Evolutionary conservation across 2,113 vertebrate genomes (phyloP).

Genomic region (Scolopax mira): DNA sequence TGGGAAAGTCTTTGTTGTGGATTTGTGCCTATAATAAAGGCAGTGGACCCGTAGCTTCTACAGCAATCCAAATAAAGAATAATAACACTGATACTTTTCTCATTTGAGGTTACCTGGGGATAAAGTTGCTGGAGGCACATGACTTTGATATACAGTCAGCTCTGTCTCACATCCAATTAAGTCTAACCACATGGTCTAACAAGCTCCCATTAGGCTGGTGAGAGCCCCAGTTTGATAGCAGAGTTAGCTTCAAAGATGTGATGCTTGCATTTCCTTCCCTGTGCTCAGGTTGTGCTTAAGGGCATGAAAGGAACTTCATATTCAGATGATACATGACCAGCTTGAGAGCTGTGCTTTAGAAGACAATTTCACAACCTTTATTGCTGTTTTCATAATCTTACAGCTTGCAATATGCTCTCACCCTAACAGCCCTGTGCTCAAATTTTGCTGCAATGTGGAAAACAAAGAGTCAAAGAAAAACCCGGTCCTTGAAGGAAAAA

Average conservation of each 20-base stretch:
- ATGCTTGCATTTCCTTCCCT: conserved; percentile 45
- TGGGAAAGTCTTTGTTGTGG: conserved; percentile 70
- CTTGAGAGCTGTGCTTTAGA: conserved; percentile 16
- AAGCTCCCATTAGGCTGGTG: conserved; percentile 51
- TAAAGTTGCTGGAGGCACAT: conserved; percentile 54
- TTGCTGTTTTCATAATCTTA: conserved; percentile 48
- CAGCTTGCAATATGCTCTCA: conserved; percentile 11
- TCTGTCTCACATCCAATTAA: conserved; percentile 59
- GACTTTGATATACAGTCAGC: conserved; percentile 61
- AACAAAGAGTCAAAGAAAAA: conserved; percentile 30
- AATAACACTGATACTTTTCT: conserved; percentile 58
- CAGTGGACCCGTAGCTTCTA: conserved; percentile 39
- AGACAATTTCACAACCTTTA: conserved; percentile 56
- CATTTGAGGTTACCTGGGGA: conserved; percentile 66
- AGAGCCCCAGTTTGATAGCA: conserved; percentile 38
- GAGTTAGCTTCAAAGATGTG: conserved; percentile 40
- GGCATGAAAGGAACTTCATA: conserved; percentile 38
- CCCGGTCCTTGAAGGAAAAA: conserved; percentile 22
- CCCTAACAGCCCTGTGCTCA: conserved; percentile 16
- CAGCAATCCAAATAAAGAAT: conserved; percentile 60
- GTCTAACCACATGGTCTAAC: conserved; percentile 50
- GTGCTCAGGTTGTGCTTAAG: conserved; percentile 29
- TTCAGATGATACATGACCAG: conserved; percentile 18
- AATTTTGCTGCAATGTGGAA: conserved; percentile 41
- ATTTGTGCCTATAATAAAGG: conserved; percentile 56